Evolutionary conservation across 1,140 invertebrate genomes (phyloP), one percentile per base, ranked within the genome.

Genomic region (Pentalonia nigronervosa): DNA sequence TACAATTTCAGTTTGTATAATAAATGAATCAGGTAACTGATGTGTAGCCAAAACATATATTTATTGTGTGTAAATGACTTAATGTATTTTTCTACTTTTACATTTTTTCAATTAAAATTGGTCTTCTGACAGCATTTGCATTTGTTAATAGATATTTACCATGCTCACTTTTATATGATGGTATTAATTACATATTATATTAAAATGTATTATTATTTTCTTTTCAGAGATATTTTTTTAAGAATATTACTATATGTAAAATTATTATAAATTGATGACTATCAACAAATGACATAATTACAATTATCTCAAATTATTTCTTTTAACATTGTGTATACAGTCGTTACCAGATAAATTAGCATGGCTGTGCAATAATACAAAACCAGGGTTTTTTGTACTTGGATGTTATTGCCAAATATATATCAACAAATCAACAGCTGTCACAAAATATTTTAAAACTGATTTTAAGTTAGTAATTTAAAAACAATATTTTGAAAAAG

Each of bases 21-120:
- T 47, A 91, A 81, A 48, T 81, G 34, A 6, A 4, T 81, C 48
- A 47, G 34, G 30, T n/a, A 81, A 91, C 41, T 48, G 34, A 90
- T 25, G 30, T 45, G 23, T 90, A 41, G 89, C 30, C 41, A 45
- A 88, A 90, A 90, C 25, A 81, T 81, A 76, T 21, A 48, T 34
- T 67, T 60, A 7, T 92, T 36, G 50, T 2, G 9, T 91, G 7
- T 50, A 83, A 91, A 91, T 83, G 81, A 91, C 67, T 91, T 92
- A 81, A 92, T 23, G n/a, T 92, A 92, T 92, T 92, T 92, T 92
- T 92, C 67, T 92, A 92, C 67, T 81, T 92, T 92, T 92, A 92
- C 90, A 92, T 92, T 83, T 92, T 81, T 92, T 83, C 90, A 83
- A 8, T 47, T 20, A 36, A 21, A 36, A 83, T 34, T 34, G n/a